Conservation (phyloP, 2,113 vertebrate species). For the Rhagologus leucostigma region DNA sequence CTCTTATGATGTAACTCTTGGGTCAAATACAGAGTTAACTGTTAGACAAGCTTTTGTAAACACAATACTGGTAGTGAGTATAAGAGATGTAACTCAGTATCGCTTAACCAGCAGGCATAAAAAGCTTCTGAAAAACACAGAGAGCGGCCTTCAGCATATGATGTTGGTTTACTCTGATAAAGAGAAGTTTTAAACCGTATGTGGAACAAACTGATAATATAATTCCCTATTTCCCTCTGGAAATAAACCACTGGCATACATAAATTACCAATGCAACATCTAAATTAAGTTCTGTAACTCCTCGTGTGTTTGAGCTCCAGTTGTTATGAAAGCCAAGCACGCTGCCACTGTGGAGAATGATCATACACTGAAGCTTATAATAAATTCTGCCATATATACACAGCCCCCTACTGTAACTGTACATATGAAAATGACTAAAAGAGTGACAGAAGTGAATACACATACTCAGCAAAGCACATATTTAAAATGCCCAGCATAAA, state of each 20-base stretch:
- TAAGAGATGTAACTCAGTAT: neutral
- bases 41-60: neutral
- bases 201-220: neutral
- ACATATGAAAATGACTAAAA: neutral
- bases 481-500: neutral
- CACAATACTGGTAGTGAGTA: neutral
- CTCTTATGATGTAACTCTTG: neutral
- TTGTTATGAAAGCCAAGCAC: neutral
- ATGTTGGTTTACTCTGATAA: neutral
- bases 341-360: neutral
- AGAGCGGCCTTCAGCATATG: neutral
- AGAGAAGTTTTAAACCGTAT: neutral
- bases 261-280: neutral
- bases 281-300: neutral
- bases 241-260: neutral
- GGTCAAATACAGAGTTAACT: neutral
- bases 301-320: neutral
- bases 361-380: neutral
- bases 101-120: neutral
- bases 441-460: neutral
- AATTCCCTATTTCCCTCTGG: neutral
- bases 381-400: neutral
- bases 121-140: neutral
- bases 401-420: neutral
- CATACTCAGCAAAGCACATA: neutral